phyloP scores from a whole-genome alignment of 2,113 vertebrate genomes.

The Podiceps cristatus region DNA sequence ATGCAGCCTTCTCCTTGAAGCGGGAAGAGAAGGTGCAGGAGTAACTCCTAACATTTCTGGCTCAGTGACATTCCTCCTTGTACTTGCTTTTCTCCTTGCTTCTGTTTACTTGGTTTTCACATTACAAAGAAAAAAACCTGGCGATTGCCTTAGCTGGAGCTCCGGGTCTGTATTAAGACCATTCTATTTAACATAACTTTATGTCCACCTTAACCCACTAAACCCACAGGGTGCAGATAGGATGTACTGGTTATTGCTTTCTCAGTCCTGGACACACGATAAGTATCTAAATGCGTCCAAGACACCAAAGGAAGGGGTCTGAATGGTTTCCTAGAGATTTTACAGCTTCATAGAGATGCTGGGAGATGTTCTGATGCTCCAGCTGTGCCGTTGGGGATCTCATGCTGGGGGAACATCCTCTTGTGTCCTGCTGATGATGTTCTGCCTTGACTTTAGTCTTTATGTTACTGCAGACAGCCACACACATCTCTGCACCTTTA shows the following conservation, averaged over 20 bases:
- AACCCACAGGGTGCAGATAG: neutral
- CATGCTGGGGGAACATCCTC: neutral
- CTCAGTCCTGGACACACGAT: neutral
- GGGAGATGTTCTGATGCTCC: neutral
- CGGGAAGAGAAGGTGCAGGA: neutral
- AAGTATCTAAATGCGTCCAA: neutral
- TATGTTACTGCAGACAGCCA: neutral
- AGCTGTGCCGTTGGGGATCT: neutral
- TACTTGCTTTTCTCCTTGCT: neutral
- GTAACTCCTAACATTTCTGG: neutral
- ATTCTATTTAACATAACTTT: neutral
- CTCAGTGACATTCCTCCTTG: neutral
- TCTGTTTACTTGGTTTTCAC: neutral
- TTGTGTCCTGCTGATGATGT: neutral
- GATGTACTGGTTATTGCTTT: neutral
- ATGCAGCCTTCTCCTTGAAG: neutral
- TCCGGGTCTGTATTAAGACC: neutral
- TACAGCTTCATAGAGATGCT: neutral
- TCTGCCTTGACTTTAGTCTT: neutral
- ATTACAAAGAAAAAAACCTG: neutral
- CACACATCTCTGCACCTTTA: rapidly evolving
- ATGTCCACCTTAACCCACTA: neutral
- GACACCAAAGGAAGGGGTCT: neutral
- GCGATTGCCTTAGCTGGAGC: neutral
- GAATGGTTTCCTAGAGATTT: neutral